Percentiles rank a stretch among this genome's conserved stretches.
Conservation (phyloP, 1,140 invertebrate genomes). For the Atta texana region DNA sequence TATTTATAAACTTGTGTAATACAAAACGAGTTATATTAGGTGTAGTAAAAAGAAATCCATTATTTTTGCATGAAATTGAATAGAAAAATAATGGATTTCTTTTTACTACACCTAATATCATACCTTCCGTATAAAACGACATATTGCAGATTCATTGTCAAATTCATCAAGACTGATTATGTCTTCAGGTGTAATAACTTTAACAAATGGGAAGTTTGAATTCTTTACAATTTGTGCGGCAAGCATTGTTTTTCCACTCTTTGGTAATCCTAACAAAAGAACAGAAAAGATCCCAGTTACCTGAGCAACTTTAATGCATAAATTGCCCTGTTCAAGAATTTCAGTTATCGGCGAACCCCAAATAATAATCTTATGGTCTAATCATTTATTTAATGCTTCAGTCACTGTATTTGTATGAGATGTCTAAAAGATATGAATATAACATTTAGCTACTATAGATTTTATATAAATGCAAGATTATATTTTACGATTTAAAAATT, state of each 20-base stretch:
- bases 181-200: constrained; percentile 98
- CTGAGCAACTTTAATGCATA: constrained; percentile 96
- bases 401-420: constrained; percentile 93
- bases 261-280: constrained; percentile 96
- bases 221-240: constrained; percentile 98
- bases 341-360: constrained; percentile 96
- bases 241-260: constrained; percentile 98
- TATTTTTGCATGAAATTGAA: too few species aligned
- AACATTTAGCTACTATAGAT: not conserved
- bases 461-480: not conserved
- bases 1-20: constrained; percentile 1
- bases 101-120: not conserved
- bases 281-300: constrained; percentile 95
- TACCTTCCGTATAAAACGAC: constrained; percentile 96
- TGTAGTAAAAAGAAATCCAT: too few species aligned
- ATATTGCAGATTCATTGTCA: constrained; percentile 96
- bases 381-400: constrained; percentile 93
- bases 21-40: not conserved
- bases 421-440: constrained; percentile 87
- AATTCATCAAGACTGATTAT: constrained; percentile 94
- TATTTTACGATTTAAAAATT: too few species aligned
- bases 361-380: constrained; percentile 95
- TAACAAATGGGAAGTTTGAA: constrained; percentile 99
- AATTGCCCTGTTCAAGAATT: constrained; percentile 95
- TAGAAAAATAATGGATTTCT: too few species aligned